Base-by-base conservation (phyloP, 2,888 invertebrate species). In the Chymomyza amoena region DNA sequence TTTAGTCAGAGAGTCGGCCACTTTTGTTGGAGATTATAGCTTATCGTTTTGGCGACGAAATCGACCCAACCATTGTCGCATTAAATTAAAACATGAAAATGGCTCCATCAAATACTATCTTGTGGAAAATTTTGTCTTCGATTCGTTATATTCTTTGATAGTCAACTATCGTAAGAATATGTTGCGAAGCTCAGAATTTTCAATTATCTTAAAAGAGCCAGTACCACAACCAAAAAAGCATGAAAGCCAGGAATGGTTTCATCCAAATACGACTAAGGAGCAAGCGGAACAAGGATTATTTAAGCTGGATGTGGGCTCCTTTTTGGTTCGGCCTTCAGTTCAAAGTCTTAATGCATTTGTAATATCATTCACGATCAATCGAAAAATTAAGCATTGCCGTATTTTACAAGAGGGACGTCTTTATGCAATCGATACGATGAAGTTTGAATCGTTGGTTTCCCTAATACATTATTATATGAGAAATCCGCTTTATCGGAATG, bases 201-300 rank as follows among this genome's bases (percentile, higher is more conserved):
- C 96, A 39, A 97, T 98, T 79, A 96, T 95, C 0, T 93, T 99
- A 0, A 95, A 94, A 83, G 97, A 97, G 89, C 97, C 98, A 0
- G 98, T 98, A 2, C 98, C 98, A 0, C 98, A 98, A 90, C 98
- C 98, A 20, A 97, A 96, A 89, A 97, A 97, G 89, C 98, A 99
- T 86, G 97, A 98, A 90, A 96, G 95, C 69, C 96, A 97, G 92
- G 96, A 96, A 81, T 99, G 98, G 98, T 99, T 96, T 93, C 97
- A 97, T 89, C 94, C 95, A 1, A 94, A 94, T 64, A 95, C 97
- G 79, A 95, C 95, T 18, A 94, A 98, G 71, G 93, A 94, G 9
- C 95, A 96, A 79, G 97, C 98, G 0, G 98, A 99, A 91, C 97
- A 98, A 78, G 94, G 97, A 90, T 92, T 99, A 69, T 95, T 95